Conservation (phyloP, 2,797 vertebrate species). For the Avahi laniger region DNA sequence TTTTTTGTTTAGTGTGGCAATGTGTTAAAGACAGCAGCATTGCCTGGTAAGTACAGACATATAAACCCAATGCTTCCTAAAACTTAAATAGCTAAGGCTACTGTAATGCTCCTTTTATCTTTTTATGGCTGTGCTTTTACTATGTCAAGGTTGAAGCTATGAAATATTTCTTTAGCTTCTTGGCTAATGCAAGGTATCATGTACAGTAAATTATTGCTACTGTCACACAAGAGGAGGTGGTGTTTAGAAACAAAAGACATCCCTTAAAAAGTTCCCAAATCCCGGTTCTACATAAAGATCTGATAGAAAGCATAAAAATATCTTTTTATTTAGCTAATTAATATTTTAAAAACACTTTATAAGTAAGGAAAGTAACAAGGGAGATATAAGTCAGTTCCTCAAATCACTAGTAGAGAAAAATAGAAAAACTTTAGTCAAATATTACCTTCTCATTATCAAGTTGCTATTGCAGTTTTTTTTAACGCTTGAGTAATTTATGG, state of each 20-base stretch:
- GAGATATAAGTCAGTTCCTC: conserved; percentile 22
- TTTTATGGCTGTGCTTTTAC: conserved; percentile 5
- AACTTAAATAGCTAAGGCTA: neutral
- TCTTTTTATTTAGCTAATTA: neutral
- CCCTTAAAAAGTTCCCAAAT: neutral
- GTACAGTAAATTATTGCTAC: conserved; percentile 41
- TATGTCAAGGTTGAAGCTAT: conserved; percentile 25
- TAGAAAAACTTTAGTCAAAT: neutral
- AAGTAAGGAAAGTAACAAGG: neutral
- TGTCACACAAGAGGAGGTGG: neutral
- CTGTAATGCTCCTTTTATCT: neutral
- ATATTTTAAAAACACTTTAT: conserved; percentile 12
- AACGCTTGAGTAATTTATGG: neutral
- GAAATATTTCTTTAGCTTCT: conserved; percentile 48
- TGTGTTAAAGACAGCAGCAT: neutral
- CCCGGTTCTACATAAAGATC: neutral
- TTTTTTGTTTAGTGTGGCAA: no score
- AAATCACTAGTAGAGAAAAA: neutral
- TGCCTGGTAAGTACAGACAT: neutral
- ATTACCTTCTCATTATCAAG: neutral
- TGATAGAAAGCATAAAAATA: neutral
- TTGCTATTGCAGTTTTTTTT: neutral
- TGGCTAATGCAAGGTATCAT: conserved; percentile 26
- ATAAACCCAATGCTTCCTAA: neutral
- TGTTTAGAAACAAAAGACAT: conserved; percentile 32